Base-by-base conservation (phyloP, 92 coral and sea anemone species). In the Zoanthus gigantus region DNA sequence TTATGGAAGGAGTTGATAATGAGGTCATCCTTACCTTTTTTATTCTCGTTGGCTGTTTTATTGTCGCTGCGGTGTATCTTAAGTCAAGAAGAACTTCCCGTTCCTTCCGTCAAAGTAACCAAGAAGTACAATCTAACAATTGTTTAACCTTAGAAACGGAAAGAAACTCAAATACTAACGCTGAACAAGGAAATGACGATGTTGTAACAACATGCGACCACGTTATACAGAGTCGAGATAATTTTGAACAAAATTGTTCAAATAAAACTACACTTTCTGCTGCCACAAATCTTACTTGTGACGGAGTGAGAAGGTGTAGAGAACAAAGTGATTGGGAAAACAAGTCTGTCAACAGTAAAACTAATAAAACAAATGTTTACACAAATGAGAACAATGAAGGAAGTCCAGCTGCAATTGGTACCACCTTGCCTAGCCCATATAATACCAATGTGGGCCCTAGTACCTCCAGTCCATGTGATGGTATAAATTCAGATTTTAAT, bases 1-100 rank as follows among this genome's bases (percentile, higher is more conserved):
- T 96, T 61, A 31, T 97, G 53, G 99, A 97, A 90, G 99, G 99
- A 88, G 94, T 97, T 45, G 96, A 92, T 75, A 90, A 97, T 32
- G 99, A 97, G 50, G 98, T 95, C 46, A 79, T 97, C 28, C 53
- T 95, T 23, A 90, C 94, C 31, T 92, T 92, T 46, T 30, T 90
- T 67, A 89, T 91, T 66, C 90, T 92, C 14, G 72, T 93, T 32
- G 69, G 85, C 78, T 79, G 80, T 15, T 12, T 88, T 53, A 48
- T 86, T 28, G 71, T 92, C 68, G 72, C 92, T 15, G 28, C 88
- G 23, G 86, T 78, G 83, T 88, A 61, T 90, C 67, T 88, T 32
- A 90, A 80, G 71, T 58, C 77, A 7, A 86, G 83, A 63, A 87
- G 91, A 72, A 65, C 74, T 82, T 53, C 73, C 7, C 81, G 79